Percentiles rank a stretch among this genome's conserved stretches.
These are phyloP conservation scores for Glaucopsyche alexis DNA, from an alignment of 2,888 invertebrate species.

Conservation along the genomic window DNA sequence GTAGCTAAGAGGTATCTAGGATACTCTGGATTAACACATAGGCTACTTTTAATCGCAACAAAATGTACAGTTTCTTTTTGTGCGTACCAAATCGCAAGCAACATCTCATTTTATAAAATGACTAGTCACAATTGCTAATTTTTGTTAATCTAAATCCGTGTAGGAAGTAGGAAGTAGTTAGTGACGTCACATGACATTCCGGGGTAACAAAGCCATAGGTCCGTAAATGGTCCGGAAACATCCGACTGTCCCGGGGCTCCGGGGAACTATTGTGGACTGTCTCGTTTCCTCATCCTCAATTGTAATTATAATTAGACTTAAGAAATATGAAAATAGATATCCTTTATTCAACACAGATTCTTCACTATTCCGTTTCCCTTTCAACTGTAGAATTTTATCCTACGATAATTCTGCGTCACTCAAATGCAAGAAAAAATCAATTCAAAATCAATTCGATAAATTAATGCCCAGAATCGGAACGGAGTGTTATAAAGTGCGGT, in stretches of 20 bases:
- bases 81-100: no score
- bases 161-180: constrained; percentile 14
- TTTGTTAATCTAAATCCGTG: not conserved
- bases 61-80: no score
- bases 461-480: no score
- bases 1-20: not conserved
- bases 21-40: no score
- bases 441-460: no score
- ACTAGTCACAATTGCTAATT: not conserved
- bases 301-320: constrained; percentile 1
- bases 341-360: not conserved
- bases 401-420: no score
- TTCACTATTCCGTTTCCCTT: no score
- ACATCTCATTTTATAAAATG: no score
- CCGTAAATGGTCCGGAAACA: not conserved
- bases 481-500: no score
- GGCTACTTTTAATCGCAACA: no score
- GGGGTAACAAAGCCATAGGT: not conserved
- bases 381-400: no score
- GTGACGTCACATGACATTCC: constrained; percentile 19
- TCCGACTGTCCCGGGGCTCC: not conserved
- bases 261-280: not conserved
- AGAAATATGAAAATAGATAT: constrained; percentile 3
- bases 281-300: not conserved
- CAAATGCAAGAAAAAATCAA: no score